Evolutionary conservation across 1,140 invertebrate genomes (phyloP).

Genomic region (Drosophila cardini): DNA sequence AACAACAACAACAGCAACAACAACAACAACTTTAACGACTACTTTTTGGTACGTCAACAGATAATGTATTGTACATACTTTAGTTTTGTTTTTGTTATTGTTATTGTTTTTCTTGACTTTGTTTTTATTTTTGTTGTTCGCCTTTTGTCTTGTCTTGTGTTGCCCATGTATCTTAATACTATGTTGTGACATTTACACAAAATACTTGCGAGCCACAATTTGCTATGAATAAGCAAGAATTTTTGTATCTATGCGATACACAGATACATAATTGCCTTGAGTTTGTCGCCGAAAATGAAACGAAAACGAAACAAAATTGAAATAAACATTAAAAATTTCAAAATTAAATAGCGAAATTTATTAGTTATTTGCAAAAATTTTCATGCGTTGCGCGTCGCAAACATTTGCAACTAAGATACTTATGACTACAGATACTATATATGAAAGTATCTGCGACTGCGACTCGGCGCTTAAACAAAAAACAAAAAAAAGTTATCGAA

Average conservation of each 20-base stretch:
- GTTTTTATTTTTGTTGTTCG: slow-evolving; percentile 26
- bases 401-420: slow-evolving; percentile 26
- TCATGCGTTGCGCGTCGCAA: slow-evolving; percentile 67
- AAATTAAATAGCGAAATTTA: slow-evolving; percentile 48
- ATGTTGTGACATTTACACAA: slow-evolving; percentile 45
- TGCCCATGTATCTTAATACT: slow-evolving; percentile 50
- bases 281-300: slow-evolving; percentile 52
- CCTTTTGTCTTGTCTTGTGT: slow-evolving; percentile 28
- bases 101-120: too few relatives aligned
- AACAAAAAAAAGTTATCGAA: slow-evolving; percentile 24
- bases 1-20: slow-evolving; percentile 49
- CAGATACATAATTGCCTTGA: slow-evolving; percentile 52
- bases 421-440: slow-evolving; percentile 1
- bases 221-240: slow-evolving; percentile 9
- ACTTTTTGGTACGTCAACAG: slow-evolving; percentile 73
- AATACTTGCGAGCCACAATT: slow-evolving; percentile 19
- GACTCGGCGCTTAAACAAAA: slow-evolving; percentile 37
- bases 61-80: slow-evolving; percentile 58
- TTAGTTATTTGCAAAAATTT: slow-evolving; percentile 43
- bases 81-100: slow-evolving; percentile 32
- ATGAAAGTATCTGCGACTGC: not conserved
- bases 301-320: slow-evolving; percentile 43
- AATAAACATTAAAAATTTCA: slow-evolving; percentile 47
- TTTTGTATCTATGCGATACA: slow-evolving; percentile 4
- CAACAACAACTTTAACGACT: slow-evolving; percentile 31